These are phyloP conservation scores for Scaptomyza tumidula DNA, from an alignment of 2,888 invertebrate species.

Conservation along the genomic window DNA sequence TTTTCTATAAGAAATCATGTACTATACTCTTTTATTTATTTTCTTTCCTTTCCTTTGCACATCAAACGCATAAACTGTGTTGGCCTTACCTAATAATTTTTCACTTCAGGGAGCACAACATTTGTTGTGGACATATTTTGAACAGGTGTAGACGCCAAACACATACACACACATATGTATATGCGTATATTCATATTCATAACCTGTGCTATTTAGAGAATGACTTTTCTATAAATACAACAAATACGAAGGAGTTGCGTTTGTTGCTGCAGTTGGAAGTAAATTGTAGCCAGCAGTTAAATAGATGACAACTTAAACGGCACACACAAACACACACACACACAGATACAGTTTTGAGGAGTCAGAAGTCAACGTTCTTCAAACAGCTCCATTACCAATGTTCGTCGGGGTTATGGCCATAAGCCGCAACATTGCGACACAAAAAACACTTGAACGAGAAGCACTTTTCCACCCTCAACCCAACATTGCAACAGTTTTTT, in stretches of 20 bases:
- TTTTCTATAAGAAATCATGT: background rate
- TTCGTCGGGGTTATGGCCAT: slow-evolving; percentile 48
- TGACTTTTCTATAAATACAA: slow-evolving; percentile 52
- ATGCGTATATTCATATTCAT: slow-evolving; percentile 19
- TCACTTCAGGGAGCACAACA: slow-evolving; percentile 21
- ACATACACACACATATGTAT: background rate
- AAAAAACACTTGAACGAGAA: slow-evolving; percentile 70
- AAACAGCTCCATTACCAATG: slow-evolving; percentile 52
- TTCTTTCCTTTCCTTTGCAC: background rate
- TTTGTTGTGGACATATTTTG: slow-evolving; percentile 60
- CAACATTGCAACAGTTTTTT: slow-evolving; percentile 26
- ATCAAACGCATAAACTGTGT: slow-evolving; percentile 4
- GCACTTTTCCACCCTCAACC: slow-evolving; percentile 3
- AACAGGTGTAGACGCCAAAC: slow-evolving; percentile 77
- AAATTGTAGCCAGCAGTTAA: slow-evolving; percentile 39
- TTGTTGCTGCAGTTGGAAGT: slow-evolving; percentile 5
- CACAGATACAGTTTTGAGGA: slow-evolving; percentile 17
- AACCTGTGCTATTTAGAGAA: slow-evolving; percentile 45
- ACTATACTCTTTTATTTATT: background rate
- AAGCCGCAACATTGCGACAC: slow-evolving; percentile 74
- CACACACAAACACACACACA: slow-evolving; percentile 8
- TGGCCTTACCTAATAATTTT: slow-evolving; percentile 14
- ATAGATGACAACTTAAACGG: slow-evolving; percentile 41
- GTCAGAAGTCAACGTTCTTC: slow-evolving; percentile 46
- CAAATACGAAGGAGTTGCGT: slow-evolving; percentile 10